A percentile compares a stretch with the other conserved stretches of the same genome.
These are phyloP conservation scores for Dysmachus trigonus DNA, from an alignment of 2,888 invertebrate genomes.

Conservation along the genomic window DNA sequence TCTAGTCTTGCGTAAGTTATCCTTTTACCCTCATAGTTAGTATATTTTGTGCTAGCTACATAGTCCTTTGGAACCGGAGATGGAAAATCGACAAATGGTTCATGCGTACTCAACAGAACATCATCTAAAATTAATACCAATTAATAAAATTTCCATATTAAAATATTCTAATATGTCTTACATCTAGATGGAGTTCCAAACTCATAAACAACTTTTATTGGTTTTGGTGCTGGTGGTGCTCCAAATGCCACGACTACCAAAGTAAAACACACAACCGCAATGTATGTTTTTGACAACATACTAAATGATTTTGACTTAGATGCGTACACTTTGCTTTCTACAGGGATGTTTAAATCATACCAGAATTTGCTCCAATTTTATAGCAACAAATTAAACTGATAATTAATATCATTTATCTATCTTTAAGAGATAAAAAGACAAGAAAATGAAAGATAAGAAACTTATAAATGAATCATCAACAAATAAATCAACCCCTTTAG, in stretches of 20 bases:
- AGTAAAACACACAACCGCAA: no score
- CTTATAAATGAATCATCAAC: no score
- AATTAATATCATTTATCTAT: not conserved
- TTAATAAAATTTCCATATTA: not conserved
- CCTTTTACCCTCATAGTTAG: fast-evolving
- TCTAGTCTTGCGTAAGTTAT: not conserved
- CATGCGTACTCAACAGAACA: not conserved
- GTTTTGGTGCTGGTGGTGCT: not conserved
- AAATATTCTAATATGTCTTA: not conserved
- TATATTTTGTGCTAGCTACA: not conserved
- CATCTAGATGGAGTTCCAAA: not conserved
- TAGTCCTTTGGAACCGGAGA: not conserved
- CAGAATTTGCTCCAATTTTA: no score
- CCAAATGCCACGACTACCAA: no score
- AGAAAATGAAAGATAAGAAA: no score
- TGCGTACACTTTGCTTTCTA: no score
- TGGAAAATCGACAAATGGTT: fast-evolving
- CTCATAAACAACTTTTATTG: not conserved
- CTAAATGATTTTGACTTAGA: no score
- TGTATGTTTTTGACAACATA: no score
- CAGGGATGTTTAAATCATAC: no score
- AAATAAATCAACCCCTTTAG: no score
- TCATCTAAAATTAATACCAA: not conserved
- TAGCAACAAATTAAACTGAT: no score
- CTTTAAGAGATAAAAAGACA: no score